Evolutionary conservation across 2,113 vertebrate genomes (phyloP).

Genomic region (Chauna torquata): DNA sequence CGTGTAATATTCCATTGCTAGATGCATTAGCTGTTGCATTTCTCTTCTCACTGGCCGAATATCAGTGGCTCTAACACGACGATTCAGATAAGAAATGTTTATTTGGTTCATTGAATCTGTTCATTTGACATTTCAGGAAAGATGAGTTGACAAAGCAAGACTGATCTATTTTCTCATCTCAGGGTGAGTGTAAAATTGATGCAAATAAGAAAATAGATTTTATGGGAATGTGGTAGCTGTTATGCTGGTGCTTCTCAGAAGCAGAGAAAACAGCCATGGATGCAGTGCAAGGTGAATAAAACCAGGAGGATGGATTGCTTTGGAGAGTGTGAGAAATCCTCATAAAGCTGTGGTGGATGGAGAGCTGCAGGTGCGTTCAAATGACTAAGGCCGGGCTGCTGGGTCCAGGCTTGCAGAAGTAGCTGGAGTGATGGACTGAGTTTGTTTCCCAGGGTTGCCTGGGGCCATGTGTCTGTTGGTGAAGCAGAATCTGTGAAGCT

Average conservation of each 20-base stretch:
- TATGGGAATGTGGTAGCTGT: background rate
- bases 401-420: background rate
- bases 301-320: background rate
- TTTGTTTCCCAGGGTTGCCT: background rate
- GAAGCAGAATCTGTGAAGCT: background rate
- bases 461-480: rapidly evolving
- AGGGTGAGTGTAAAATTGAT: background rate
- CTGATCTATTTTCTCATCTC: background rate
- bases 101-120: background rate
- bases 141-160: background rate
- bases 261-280: background rate
- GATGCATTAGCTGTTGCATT: background rate
- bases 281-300: background rate
- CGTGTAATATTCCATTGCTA: background rate
- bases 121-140: background rate
- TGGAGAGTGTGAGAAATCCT: background rate
- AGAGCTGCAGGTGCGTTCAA: background rate
- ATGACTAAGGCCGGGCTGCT: background rate
- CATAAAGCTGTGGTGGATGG: rapidly evolving
- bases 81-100: background rate
- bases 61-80: background rate
- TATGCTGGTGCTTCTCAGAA: background rate
- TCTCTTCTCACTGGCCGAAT: rapidly evolving
- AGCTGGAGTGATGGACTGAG: background rate
- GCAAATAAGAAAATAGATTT: background rate